Evolutionary conservation across 2,888 invertebrate species (phyloP), one percentile per base, ranked within the genome.

Genomic region (Sinotaia quadrata): DNA sequence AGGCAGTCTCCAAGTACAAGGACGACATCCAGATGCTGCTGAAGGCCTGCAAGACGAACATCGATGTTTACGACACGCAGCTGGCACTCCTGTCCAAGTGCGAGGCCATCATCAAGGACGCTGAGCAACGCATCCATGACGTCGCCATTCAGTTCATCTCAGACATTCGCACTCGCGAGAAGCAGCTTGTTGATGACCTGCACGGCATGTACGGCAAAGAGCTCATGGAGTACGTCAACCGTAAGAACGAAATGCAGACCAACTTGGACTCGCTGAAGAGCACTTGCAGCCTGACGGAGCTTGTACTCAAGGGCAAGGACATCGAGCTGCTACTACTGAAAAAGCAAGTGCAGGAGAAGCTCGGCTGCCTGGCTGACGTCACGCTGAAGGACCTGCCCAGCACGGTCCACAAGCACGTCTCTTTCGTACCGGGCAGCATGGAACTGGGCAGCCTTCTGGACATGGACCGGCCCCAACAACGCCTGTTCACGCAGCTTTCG

Each of bases 231-330:
- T 81, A 85, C 67, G 84, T 88, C 27, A 79, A 83, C 15, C 78
- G 82, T 68, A 81, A 84, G 69, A 73, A 69, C n/a, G 85, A 85
- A 54, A 79, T 86, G 76, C 83, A 85, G 66, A 75, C 76, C 27
- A 85, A 83, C 63, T 75, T 87, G 51, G 88, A 88, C 60, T 82
- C 85, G 62, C 73, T 88, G 33, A 85, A 85, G 69, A 88, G 87
- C 75, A 88, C 88, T 15, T 88, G 88, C 71, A 87, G 77, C 75
- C 78, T 88, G 36, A 88, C 88, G 0, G 88, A 88, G 71, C 79
- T 88, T 15, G 87, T 88, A n/a, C 79, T 88, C 15, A 84, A 87
- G 58, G 87, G 88, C 36, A 88, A 88, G 73, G 88, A 88, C 68
- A 88, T 88, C 31, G 88, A 88, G 75, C 81, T 88, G 21, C 78